Percentiles rank a stretch among this genome's conserved stretches.
Evolutionary conservation across 1,140 invertebrate genomes (phyloP).

Genomic region (Anoplophora glabripennis): DNA sequence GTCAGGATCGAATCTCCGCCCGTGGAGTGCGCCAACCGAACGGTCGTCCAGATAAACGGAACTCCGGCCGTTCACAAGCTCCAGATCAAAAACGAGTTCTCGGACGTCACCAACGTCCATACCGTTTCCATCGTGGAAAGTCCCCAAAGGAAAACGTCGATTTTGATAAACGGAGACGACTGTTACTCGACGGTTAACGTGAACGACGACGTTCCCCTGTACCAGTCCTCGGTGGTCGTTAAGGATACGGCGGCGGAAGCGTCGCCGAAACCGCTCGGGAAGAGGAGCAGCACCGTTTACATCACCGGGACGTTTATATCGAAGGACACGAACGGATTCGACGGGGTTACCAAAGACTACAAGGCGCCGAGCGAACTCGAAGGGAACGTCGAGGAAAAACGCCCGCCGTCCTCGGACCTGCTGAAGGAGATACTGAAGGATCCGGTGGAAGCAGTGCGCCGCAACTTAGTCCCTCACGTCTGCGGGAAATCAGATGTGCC

Average conservation of each 20-base stretch:
- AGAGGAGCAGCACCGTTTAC: conserved; percentile 44
- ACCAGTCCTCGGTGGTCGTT: conserved; percentile 66
- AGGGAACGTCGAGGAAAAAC: not conserved
- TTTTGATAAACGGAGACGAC: conserved; percentile 71
- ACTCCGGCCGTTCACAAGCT: conserved; percentile 55
- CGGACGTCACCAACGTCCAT: conserved; percentile 26
- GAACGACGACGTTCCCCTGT: conserved; percentile 58
- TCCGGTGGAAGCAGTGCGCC: conserved; percentile 67
- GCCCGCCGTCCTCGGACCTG: conserved; percentile 42
- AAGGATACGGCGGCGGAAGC: conserved; percentile 48
- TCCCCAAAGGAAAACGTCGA: conserved; percentile 66
- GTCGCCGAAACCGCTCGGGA: conserved; percentile 13
- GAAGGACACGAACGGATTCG: not conserved
- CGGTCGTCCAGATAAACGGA: conserved; percentile 45
- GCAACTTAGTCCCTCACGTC: conserved; percentile 69
- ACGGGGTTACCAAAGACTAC: too few species aligned
- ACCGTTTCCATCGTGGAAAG: conserved; percentile 42
- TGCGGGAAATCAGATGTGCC: conserved; percentile 57
- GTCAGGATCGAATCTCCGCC: conserved; percentile 23
- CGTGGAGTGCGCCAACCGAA: conserved; percentile 36
- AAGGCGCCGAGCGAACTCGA: too few species aligned
- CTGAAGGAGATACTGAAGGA: conserved; percentile 59
- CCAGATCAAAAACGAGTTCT: conserved; percentile 54
- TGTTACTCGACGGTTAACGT: conserved; percentile 66
- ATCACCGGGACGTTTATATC: conserved; percentile 36